Evolutionary conservation across 2,888 invertebrate genomes (phyloP), one percentile per base, ranked within the genome.

Genomic region (Nomada fabriciana): DNA sequence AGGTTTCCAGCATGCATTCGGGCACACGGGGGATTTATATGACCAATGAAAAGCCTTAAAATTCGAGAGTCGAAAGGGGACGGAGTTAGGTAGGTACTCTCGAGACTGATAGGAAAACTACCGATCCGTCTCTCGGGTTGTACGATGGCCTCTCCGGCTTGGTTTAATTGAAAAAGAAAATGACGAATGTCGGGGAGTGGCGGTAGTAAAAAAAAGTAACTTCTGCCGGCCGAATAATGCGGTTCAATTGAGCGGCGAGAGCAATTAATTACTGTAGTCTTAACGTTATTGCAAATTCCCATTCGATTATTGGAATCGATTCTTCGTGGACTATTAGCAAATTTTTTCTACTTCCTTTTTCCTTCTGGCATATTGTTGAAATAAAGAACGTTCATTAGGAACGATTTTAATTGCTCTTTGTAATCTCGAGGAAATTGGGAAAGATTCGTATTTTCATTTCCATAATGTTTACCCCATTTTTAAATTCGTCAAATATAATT

Each of bases 131-230:
- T 71, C 13, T 50, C 25, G 13, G 59, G 50, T 53, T 65, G 50
- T 36, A 59, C 57, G 29, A 76, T 25, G 23, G 20, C 42, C 43
- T 13, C 15, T 13, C 18, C 7, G 25, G 9, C 36, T 3, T 2
- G 60, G 69, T 69, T 83, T 81, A 83, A 73, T 80, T 76, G 82
- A 65, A 73, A 73, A 75, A 65, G 64, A 72, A 69, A 55, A 70
- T 68, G 74, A 78, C 47, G 65, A 42, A 65, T 36, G 52, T 2
- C 13, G 20, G 55, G 25, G 55, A 43, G 47, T 18, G 63, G 13
- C 42, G 10, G 67, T 1, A n/a, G 57, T 60, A 72, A 10, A 10
- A 50, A 73, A 78, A 72, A 76, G 69, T 70, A 47, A 74, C 43
- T 25, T 25, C 20, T 59, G 11, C 13, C 42, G 61, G 25, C 9